Percentiles rank a stretch among this genome's conserved stretches.
Conservation (phyloP, 2,888 invertebrate genomes). For the Synergus laeviventris region DNA sequence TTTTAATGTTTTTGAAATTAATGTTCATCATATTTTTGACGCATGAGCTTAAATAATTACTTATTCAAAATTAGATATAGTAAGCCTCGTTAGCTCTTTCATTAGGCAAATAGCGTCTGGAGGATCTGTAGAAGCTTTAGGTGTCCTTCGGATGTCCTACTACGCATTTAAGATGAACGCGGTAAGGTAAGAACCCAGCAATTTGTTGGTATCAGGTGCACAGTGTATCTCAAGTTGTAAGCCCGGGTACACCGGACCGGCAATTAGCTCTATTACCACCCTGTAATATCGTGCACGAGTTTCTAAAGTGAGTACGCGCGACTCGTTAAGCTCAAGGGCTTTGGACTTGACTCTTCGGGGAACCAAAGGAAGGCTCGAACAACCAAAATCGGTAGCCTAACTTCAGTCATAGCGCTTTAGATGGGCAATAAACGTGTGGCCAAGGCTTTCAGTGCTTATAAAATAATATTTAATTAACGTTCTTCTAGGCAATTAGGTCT, state of each 20-base stretch:
- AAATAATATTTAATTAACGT: background rate
- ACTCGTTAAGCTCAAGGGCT: slow-evolving; percentile 73
- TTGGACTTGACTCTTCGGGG: slow-evolving; percentile 59
- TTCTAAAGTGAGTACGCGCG: slow-evolving; percentile 63
- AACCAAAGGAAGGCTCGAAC: slow-evolving; percentile 55
- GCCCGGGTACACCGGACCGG: slow-evolving; percentile 69
- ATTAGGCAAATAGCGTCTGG: slow-evolving; percentile 24
- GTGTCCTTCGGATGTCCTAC: slow-evolving; percentile 30
- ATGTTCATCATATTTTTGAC: background rate
- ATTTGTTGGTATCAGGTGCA: slow-evolving; percentile 76
- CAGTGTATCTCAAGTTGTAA: slow-evolving; percentile 73
- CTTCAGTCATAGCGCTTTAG: background rate
- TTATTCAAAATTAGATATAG: slow-evolving; percentile 17
- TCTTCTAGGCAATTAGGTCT: too few relatives aligned
- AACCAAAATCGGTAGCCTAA: background rate
- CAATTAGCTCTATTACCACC: slow-evolving; percentile 76
- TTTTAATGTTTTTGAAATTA: too few relatives aligned
- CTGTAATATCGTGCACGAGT: slow-evolving; percentile 71
- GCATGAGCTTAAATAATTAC: background rate
- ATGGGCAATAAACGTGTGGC: background rate
- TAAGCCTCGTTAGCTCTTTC: slow-evolving; percentile 29
- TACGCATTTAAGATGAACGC: slow-evolving; percentile 57
- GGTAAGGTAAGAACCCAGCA: slow-evolving; percentile 65
- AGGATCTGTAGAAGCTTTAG: slow-evolving; percentile 33
- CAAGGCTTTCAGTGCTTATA: background rate